Percentiles rank a stretch among this genome's conserved stretches.
phyloP scores from a whole-genome alignment of 2,888 invertebrate species.

The Theretra japonica region DNA sequence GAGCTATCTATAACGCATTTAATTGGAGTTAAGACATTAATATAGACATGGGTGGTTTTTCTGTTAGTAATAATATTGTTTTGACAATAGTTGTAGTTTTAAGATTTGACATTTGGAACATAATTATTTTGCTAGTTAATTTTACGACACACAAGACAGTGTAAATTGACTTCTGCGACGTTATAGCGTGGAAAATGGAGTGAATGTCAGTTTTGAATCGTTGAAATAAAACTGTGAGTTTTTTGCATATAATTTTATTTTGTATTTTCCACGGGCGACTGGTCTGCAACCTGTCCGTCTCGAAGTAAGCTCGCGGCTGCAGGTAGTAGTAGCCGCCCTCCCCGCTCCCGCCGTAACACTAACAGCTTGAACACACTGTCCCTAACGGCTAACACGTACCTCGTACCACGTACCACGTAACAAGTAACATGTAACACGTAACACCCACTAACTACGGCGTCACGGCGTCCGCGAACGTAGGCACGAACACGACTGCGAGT shows the following conservation, averaged over 20 bases:
- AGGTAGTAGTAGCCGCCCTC: constrained; percentile 5
- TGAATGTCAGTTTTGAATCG: constrained; percentile 53
- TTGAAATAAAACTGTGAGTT: constrained; percentile 62
- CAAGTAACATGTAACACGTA: constrained; percentile 38
- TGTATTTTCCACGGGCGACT: constrained; percentile 71
- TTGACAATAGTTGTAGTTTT: constrained; percentile 36
- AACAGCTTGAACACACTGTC: constrained; percentile 6
- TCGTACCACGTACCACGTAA: constrained; percentile 31
- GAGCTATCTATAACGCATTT: constrained; percentile 50
- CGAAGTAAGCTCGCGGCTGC: constrained; percentile 7
- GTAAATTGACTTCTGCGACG: constrained; percentile 39
- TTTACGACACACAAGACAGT: constrained; percentile 21
- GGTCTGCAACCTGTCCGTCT: constrained; percentile 36
- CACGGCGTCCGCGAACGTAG: constrained; percentile 46
- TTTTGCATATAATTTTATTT: constrained; percentile 64
- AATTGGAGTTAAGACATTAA: constrained; percentile 45
- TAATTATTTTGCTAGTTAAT: constrained; percentile 29
- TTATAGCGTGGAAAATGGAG: constrained; percentile 70
- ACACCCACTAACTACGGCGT: constrained; percentile 41
- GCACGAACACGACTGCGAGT: constrained; percentile 59
- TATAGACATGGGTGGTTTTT: constrained; percentile 48
- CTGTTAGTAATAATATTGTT: constrained; percentile 36
- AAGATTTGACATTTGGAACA: constrained; percentile 29
- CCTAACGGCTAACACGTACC: constrained; percentile 17
- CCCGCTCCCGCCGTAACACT: constrained; percentile 7